Conservation (phyloP, 2,113 vertebrate genomes). For the Elanoides forficatus region DNA sequence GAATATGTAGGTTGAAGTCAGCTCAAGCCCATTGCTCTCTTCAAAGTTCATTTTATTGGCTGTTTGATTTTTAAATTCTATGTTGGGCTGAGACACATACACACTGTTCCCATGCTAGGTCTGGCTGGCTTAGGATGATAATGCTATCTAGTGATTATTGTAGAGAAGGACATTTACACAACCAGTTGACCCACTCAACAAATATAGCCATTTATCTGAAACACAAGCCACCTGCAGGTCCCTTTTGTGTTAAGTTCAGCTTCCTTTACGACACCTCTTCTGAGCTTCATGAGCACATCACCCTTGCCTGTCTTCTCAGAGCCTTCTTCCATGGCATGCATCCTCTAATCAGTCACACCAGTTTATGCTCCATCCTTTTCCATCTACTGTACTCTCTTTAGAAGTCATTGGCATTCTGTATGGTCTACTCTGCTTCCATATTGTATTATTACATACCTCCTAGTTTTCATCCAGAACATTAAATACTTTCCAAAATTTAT, state of each 20-base stretch:
- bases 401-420: not conserved
- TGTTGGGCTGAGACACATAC: not conserved
- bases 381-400: not conserved
- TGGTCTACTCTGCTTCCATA: not conserved
- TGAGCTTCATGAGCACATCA: not conserved
- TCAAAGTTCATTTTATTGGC: not conserved
- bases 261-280: not conserved
- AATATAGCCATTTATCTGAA: not conserved
- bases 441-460: not conserved
- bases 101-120: not conserved
- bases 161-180: not conserved
- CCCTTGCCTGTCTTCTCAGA: not conserved
- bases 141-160: not conserved
- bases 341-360: not conserved
- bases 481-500: not conserved
- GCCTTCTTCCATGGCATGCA: rapidly evolving
- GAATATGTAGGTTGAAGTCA: not conserved
- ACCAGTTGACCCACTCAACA: not conserved
- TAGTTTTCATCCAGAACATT: not conserved
- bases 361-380: not conserved
- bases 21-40: not conserved
- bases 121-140: not conserved
- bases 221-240: rapidly evolving
- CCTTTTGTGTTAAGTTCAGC: not conserved
- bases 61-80: not conserved